phyloP scores from a whole-genome alignment of 37 sponge, comb jelly and placozoan genomes.

The Corticium candelabrum region DNA sequence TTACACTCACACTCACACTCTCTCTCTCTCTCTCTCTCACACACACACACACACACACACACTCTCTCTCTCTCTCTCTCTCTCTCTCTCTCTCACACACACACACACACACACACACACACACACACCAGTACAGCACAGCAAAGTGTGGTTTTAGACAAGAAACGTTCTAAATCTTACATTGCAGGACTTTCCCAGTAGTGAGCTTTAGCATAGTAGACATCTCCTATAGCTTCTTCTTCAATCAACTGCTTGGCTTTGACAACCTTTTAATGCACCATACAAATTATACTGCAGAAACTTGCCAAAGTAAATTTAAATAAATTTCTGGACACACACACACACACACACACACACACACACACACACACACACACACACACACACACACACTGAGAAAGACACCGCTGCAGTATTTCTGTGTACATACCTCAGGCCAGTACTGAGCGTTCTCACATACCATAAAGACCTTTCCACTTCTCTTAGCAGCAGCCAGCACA shows the following conservation, averaged over 20 bases:
- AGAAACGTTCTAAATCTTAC: constrained; percentile 41
- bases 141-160: no score
- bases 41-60: constrained; percentile 14
- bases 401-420: not conserved
- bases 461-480: constrained; percentile 21
- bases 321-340: constrained; percentile 3
- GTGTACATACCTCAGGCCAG: constrained; percentile 43
- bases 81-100: no score
- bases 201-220: constrained; percentile 31
- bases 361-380: constrained; percentile 9
- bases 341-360: constrained; percentile 15
- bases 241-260: constrained; percentile 31
- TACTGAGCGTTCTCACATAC: constrained; percentile 31
- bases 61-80: constrained; percentile 6
- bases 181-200: constrained; percentile 38
- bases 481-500: constrained; percentile 20
- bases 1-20: constrained; percentile 5
- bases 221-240: constrained; percentile 18
- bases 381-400: not conserved
- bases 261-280: constrained; percentile 17
- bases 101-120: constrained; percentile 9
- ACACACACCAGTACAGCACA: no score
- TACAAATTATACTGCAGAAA: no score
- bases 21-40: not conserved
- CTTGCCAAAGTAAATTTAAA: no score